phyloP scores from a whole-genome alignment of 2,113 vertebrate species.

The Lophochroa leadbeateri region DNA sequence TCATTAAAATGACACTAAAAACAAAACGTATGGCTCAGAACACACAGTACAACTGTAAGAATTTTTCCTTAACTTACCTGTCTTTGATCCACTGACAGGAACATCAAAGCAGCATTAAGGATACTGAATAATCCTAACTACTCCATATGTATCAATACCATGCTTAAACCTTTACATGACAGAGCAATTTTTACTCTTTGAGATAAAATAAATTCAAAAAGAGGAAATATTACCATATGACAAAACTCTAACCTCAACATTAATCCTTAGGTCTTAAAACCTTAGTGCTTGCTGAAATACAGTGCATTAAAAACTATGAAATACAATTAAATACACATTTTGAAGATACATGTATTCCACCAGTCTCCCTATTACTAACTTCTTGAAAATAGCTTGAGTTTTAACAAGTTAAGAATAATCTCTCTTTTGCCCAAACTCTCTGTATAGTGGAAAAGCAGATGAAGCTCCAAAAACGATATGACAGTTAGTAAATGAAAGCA shows the following conservation, averaged over 20 bases:
- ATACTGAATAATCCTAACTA: background rate
- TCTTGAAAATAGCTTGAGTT: background rate
- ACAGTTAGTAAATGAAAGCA: background rate
- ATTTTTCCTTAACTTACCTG: background rate
- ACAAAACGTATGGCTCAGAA: background rate
- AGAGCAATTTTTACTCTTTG: background rate
- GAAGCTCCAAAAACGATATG: background rate
- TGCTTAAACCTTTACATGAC: background rate
- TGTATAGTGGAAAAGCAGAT: background rate
- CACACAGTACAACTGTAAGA: background rate
- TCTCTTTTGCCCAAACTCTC: background rate
- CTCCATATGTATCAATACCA: background rate
- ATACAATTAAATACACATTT: fast-evolving
- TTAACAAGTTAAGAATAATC: background rate
- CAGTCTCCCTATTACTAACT: background rate
- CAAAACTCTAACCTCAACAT: background rate
- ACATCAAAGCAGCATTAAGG: background rate
- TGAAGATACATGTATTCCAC: background rate
- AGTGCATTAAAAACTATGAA: background rate
- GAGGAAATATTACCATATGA: background rate
- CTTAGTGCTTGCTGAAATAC: background rate
- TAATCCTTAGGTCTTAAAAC: background rate
- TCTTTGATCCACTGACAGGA: background rate
- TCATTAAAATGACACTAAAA: background rate
- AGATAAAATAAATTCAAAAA: background rate